Conservation (phyloP, 1,140 invertebrate species). For the Chironomus tepperi region DNA sequence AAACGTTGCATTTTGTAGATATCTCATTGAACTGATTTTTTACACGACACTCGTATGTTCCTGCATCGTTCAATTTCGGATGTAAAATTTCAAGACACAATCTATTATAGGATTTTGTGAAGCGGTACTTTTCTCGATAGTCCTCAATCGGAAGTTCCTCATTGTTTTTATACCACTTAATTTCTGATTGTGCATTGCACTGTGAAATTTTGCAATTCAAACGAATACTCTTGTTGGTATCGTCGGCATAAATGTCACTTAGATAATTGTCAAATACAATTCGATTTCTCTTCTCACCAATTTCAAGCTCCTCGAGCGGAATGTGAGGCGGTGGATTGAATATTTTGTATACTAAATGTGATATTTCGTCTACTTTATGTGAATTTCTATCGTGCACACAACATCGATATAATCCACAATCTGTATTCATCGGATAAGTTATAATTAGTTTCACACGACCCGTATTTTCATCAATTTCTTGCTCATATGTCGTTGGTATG, state of each 20-base stretch:
- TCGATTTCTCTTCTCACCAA: not conserved
- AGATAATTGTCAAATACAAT: not conserved
- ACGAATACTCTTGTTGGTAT: not conserved
- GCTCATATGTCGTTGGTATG: constrained; percentile 19
- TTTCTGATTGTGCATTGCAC: constrained; percentile 17
- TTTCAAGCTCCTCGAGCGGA: not conserved
- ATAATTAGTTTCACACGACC: not conserved
- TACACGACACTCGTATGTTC: constrained; percentile 44
- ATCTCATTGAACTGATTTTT: constrained; percentile 52
- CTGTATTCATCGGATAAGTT: constrained; percentile 10
- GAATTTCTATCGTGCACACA: not conserved
- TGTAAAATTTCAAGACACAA: constrained; percentile 5
- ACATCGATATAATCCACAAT: constrained; percentile 5
- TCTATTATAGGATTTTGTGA: constrained; percentile 16
- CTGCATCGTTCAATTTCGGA: not conserved
- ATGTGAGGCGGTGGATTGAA: not conserved
- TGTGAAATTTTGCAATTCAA: constrained; percentile 20
- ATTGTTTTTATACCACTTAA: constrained; percentile 16
- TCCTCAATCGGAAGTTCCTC: not conserved
- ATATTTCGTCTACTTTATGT: not conserved
- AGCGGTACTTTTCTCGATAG: not conserved
- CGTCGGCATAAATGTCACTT: not conserved
- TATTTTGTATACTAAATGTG: constrained; percentile 10
- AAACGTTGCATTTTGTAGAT: constrained; percentile 50
- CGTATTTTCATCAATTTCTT: not conserved